A percentile compares a stretch with the other conserved stretches of the same genome.
phyloP scores from a whole-genome alignment of 2,113 vertebrate species.

The Oreochromis tanganicae region DNA sequence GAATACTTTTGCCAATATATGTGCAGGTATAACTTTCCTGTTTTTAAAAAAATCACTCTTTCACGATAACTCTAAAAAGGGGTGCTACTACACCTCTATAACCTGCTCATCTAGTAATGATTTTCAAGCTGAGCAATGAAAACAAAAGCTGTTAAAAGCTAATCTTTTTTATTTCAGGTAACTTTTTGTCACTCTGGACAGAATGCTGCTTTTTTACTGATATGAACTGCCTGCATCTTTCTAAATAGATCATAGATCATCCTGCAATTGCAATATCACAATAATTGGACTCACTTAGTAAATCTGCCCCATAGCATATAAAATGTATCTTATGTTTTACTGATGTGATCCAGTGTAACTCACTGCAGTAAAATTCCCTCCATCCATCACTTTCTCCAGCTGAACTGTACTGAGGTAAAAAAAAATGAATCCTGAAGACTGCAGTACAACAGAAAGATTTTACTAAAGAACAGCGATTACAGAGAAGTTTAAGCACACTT shows the following conservation, averaged over 20 bases:
- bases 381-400: not conserved
- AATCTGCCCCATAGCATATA: not conserved
- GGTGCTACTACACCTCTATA: not conserved
- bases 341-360: not conserved
- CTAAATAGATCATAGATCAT: not conserved
- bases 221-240: not conserved
- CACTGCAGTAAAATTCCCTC: not conserved
- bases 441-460: not conserved
- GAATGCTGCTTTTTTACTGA: not conserved
- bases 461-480: not conserved
- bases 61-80: not conserved
- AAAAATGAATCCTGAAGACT: not conserved
- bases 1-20: not conserved
- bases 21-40: not conserved
- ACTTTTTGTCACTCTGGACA: not conserved
- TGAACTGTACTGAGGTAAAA: not conserved
- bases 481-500: not conserved
- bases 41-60: not conserved
- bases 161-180: not conserved
- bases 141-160: not conserved
- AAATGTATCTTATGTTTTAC: not conserved
- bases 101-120: not conserved
- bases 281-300: not conserved
- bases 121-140: not conserved
- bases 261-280: not conserved